phyloP scores from a whole-genome alignment of 2,888 invertebrate genomes.

The Coecobrya sp. region DNA sequence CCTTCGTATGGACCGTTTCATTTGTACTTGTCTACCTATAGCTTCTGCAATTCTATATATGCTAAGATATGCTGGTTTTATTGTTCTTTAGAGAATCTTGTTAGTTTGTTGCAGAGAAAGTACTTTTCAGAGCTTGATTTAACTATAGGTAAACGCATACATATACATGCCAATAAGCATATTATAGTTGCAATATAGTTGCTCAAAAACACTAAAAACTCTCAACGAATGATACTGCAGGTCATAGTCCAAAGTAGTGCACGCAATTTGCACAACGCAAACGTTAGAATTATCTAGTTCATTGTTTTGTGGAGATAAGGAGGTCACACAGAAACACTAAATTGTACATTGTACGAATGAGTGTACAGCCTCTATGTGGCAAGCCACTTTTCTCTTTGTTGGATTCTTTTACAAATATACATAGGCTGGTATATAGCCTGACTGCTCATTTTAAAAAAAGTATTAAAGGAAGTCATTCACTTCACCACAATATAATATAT shows the following conservation, averaged over 20 bases:
- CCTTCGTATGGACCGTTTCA: no score
- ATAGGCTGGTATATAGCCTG: not conserved
- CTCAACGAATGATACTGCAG: slow-evolving; percentile 59
- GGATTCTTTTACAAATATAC: not conserved
- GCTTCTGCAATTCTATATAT: not conserved
- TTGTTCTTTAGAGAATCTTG: slow-evolving; percentile 34
- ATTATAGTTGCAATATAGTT: not conserved
- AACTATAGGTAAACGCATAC: no score
- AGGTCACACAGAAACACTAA: slow-evolving; percentile 48
- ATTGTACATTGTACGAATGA: slow-evolving; percentile 52
- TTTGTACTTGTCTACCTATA: no score
- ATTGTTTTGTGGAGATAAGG: slow-evolving; percentile 62
- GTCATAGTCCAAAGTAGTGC: slow-evolving; percentile 55
- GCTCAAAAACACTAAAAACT: slow-evolving; percentile 12
- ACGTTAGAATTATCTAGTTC: slow-evolving; percentile 73
- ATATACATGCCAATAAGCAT: not conserved
- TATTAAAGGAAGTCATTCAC: slow-evolving; percentile 39
- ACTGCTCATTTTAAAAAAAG: not conserved
- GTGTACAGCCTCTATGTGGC: not conserved
- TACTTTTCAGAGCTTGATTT: not conserved
- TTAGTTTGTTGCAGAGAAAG: not conserved
- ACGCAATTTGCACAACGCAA: slow-evolving; percentile 46
- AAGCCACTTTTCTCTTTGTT: not conserved
- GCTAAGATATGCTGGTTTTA: slow-evolving; percentile 8
- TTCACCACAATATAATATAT: slow-evolving; percentile 33